Percentiles rank a stretch among this genome's conserved stretches.
Evolutionary conservation across 2,888 invertebrate genomes (phyloP).

Genomic region (Nebria salina): DNA sequence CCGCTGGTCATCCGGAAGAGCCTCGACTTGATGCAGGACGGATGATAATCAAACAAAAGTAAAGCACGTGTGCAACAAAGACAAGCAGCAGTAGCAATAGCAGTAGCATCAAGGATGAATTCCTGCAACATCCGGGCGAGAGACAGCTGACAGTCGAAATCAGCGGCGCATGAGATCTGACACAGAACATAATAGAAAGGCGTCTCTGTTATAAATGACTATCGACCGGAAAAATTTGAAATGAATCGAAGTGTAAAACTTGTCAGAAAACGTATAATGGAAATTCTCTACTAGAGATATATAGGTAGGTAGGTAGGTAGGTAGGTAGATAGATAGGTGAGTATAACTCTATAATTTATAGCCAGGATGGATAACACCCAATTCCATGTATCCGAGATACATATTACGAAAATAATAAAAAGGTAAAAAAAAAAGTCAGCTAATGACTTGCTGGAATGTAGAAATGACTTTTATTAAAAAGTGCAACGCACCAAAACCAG

Average conservation of each 20-base stretch:
- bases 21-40: no score
- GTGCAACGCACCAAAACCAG: conserved; percentile 14
- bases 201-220: conserved; percentile 50
- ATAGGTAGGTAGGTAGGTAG: no score
- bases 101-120: neutral
- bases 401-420: no score
- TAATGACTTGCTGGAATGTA: neutral
- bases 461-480: neutral
- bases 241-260: conserved; percentile 51
- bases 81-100: no score
- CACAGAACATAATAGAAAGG: conserved; percentile 50
- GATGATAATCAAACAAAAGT: no score
- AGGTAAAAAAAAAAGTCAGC: neutral
- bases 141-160: conserved; percentile 46
- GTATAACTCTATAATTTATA: no score
- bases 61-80: no score
- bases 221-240: conserved; percentile 51
- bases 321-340: no score
- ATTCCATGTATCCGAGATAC: no score
- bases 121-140: conserved; percentile 27
- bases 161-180: conserved; percentile 47
- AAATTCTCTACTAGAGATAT: conserved; percentile 41
- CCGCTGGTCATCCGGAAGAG: no score
- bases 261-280: conserved; percentile 50
- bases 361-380: no score